Conservation (phyloP, 2,888 invertebrate species). For the Augochlorella aurata region DNA sequence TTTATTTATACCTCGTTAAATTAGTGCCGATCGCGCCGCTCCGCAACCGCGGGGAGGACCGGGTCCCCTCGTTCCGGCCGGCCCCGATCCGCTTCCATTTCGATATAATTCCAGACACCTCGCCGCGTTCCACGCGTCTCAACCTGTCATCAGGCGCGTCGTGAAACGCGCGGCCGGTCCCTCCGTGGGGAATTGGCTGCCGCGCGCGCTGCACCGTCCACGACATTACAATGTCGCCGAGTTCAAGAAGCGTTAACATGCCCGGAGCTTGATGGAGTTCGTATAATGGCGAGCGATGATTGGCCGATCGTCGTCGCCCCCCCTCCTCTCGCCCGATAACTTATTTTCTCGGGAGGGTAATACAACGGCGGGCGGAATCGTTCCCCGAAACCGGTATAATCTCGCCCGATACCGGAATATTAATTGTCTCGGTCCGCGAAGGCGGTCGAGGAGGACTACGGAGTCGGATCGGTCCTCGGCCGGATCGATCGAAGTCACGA, state of each 20-base stretch:
- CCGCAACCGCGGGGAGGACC: constrained; percentile 64
- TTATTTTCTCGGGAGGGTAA: background rate
- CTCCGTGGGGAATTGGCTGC: background rate
- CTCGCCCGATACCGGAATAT: background rate
- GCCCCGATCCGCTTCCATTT: constrained; percentile 46
- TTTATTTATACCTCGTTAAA: constrained; percentile 79
- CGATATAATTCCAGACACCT: constrained; percentile 67
- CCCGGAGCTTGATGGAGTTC: constrained; percentile 23
- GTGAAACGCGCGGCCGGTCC: constrained; percentile 8
- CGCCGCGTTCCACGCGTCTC: constrained; percentile 62
- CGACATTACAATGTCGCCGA: constrained; percentile 26
- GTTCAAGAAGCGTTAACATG: constrained; percentile 23
- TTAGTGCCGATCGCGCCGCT: constrained; percentile 73
- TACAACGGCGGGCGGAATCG: background rate
- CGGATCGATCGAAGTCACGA: constrained; percentile 52
- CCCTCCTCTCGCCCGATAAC: background rate
- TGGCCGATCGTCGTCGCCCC: background rate
- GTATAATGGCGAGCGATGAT: constrained; percentile 19
- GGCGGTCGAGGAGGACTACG: background rate
- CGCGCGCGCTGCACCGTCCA: constrained; percentile 19
- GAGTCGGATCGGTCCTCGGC: background rate
- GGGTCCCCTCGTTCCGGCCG: constrained; percentile 40
- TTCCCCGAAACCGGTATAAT: background rate
- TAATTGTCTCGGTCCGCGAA: background rate
- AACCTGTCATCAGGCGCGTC: constrained; percentile 59